A percentile compares a stretch with the other conserved stretches of the same genome.
phyloP scores from a whole-genome alignment of 2,888 invertebrate species.

The Polydesmus complanatus region DNA sequence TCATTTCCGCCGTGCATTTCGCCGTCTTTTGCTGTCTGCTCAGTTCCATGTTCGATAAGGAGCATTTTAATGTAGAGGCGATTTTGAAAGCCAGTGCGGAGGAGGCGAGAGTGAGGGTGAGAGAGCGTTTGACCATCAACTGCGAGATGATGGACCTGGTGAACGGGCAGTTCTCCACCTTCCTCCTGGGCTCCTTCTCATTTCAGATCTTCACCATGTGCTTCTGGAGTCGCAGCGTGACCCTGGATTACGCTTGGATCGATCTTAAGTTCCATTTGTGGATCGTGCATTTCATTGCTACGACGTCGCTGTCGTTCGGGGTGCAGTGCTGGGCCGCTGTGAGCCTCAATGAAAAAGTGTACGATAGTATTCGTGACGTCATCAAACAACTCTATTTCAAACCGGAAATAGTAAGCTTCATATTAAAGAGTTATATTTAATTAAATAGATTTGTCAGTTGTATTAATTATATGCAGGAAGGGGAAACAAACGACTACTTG shows the following conservation, averaged over 20 bases:
- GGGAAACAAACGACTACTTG: neutral
- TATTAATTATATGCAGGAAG: neutral
- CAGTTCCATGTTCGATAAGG: neutral
- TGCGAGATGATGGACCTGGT: neutral
- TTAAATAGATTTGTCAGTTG: neutral
- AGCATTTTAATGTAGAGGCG: neutral
- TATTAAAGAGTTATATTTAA: no score
- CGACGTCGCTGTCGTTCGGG: neutral
- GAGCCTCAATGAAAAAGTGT: neutral
- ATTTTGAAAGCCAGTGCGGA: no score
- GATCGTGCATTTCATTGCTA: neutral
- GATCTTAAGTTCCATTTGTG: neutral
- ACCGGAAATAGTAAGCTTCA: neutral
- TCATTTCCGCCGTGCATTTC: neutral
- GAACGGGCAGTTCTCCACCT: neutral
- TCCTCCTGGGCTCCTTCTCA: neutral
- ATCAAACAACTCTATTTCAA: neutral
- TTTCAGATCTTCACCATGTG: slow-evolving; percentile 3
- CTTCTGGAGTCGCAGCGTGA: neutral
- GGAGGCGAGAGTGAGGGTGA: neutral
- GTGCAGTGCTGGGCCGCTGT: slow-evolving; percentile 1
- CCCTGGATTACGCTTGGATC: neutral
- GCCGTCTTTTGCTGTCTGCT: neutral
- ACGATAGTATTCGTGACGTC: neutral
- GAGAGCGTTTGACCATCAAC: neutral